Evolutionary conservation across 2,888 invertebrate species (phyloP).

Genomic region (Podabrus alpinus): DNA sequence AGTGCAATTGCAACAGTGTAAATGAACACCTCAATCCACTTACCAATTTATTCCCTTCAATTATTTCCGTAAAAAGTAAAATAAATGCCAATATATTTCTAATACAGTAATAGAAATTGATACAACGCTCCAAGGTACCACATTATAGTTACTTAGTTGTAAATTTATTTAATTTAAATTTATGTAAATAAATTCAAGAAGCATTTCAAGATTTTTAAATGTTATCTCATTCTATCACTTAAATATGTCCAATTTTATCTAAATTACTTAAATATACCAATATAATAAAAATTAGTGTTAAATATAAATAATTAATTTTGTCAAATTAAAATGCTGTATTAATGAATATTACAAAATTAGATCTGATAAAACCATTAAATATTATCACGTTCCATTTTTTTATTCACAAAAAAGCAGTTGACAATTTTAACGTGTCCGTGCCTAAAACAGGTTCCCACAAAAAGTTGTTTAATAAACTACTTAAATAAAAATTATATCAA

Average conservation of each 20-base stretch:
- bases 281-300: background rate
- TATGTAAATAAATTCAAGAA: background rate
- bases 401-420: background rate
- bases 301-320: background rate
- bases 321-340: background rate
- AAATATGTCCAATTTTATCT: background rate
- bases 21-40: too few species aligned
- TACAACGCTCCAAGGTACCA: background rate
- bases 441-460: background rate
- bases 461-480: background rate
- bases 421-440: constrained; percentile 1
- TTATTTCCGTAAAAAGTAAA: too few species aligned
- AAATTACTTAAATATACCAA: background rate
- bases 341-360: background rate
- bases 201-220: background rate
- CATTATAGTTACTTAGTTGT: background rate
- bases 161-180: background rate
- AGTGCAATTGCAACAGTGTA: too few species aligned
- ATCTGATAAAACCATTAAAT: background rate
- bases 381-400: background rate
- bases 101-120: background rate
- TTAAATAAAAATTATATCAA: background rate
- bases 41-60: too few species aligned
- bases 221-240: background rate
- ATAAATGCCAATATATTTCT: background rate